phyloP scores from a whole-genome alignment of 2,113 vertebrate species.

The Heterochromis multidens region DNA sequence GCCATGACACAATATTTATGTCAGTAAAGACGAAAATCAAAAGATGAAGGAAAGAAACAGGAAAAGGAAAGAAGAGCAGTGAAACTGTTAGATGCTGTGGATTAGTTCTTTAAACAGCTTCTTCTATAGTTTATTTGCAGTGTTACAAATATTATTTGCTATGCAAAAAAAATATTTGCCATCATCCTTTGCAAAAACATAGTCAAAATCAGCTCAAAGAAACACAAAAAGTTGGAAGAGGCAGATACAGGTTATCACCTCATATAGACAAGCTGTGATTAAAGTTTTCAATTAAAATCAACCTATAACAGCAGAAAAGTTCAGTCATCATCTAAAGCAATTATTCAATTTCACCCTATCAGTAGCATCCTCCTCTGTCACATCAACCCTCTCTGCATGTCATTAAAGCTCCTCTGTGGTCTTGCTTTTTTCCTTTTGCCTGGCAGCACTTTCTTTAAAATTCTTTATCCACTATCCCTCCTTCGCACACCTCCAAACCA shows the following conservation, averaged over 20 bases:
- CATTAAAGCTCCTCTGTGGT: rapidly evolving
- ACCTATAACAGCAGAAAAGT: rapidly evolving
- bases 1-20: not conserved
- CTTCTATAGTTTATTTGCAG: not conserved
- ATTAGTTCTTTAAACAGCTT: not conserved
- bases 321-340: not conserved
- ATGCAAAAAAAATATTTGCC: not conserved
- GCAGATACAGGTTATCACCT: too few relatives aligned
- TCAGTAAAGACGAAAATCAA: not conserved
- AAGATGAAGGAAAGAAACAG: not conserved
- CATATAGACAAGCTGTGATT: not conserved
- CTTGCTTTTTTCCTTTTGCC: not conserved
- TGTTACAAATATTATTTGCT: not conserved
- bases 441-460: not conserved
- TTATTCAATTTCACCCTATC: rapidly evolving
- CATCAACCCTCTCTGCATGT: not conserved
- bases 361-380: not conserved
- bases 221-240: too few relatives aligned
- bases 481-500: not conserved
- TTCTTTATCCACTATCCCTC: not conserved
- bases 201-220: not conserved
- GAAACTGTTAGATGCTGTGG: not conserved
- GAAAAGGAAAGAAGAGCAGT: not conserved
- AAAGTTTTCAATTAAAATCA: not conserved
- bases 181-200: not conserved